Evolutionary conservation across 2,888 invertebrate species (phyloP), one percentile per base, ranked within the genome.

Genomic region (Myopa testacea): DNA sequence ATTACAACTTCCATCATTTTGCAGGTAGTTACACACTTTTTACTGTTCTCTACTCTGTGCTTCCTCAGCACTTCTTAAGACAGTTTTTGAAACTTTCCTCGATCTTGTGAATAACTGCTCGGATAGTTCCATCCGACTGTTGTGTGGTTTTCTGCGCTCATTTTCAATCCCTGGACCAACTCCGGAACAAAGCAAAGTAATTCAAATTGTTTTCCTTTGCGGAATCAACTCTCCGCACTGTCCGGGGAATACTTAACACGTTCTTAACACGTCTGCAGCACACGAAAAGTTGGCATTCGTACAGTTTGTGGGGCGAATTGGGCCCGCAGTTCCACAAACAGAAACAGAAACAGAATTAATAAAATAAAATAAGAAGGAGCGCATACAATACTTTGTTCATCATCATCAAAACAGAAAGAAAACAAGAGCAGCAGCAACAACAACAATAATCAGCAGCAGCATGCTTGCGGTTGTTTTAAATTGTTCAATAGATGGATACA

Each of bases 381-480:
- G 38, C 26, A 26, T 26, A 26, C 26, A 26, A 26, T n/a, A 69
- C 68, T 40, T 16, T 45, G 68, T 40, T 45, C 19, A 69, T 69
- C 40, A 69, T 69, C 68, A 69, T 69, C 68, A 40, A 16, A 67
- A 69, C 68, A 55, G 16, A 5, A 55, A 34, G 16, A n/a, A 55
- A 55, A 6, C 5, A 55, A 55, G 4, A 55, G 4, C 55, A 55
- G 6, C 14, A 63, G 4, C 63, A 63, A 63, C 26, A 63, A 37
- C 67, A 67, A 16, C 38, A 67, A 12, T 38, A 67, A 14, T 34
- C 16, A 67, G 0, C 50, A 45, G n/a, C n/a, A 45, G 34, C 73
- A 73, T 62, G 62, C 73, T 62, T 73, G 73, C 63, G 73, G 73
- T 73, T 73, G 73, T 62, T 73, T 45, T 19, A 45, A 73, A 73